A percentile compares a stretch with the other conserved stretches of the same genome.
These are phyloP conservation scores for Pogonomyrmex californicus DNA, from an alignment of 1,140 invertebrate species.

Conservation along the genomic window DNA sequence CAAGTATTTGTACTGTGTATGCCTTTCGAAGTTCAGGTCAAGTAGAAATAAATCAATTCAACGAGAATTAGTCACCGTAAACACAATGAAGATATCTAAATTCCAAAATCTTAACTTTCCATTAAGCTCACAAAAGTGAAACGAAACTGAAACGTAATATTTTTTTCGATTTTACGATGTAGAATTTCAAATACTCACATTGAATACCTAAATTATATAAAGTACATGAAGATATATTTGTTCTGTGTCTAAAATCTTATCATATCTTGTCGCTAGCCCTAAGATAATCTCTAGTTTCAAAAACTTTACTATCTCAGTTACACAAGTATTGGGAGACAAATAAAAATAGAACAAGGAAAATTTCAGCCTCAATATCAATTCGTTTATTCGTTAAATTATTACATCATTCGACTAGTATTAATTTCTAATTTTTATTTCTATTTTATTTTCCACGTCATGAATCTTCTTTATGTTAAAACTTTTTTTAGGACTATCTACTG, in stretches of 20 bases:
- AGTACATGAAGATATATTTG: too few species aligned
- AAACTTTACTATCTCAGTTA: too few species aligned
- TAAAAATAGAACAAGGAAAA: not conserved
- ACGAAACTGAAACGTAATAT: too few species aligned
- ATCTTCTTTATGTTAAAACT: not conserved
- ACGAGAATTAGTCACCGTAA: not conserved
- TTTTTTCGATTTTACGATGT: not conserved
- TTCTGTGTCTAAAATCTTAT: too few species aligned
- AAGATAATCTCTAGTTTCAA: too few species aligned
- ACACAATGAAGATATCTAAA: not conserved
- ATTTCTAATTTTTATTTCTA: constrained; percentile 13
- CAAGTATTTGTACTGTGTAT: not conserved
- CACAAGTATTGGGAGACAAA: not conserved
- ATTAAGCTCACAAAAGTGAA: not conserved
- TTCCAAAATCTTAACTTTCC: not conserved
- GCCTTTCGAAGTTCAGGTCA: not conserved
- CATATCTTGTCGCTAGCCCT: too few species aligned
- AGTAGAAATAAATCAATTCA: not conserved
- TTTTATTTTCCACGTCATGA: not conserved
- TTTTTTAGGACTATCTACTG: not conserved
- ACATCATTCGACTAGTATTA: not conserved
- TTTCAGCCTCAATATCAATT: constrained; percentile 17
- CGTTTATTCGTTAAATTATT: not conserved
- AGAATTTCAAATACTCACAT: not conserved
- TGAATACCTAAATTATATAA: not conserved